Evolutionary conservation across 1,140 invertebrate species (phyloP).

Genomic region (Saxidomus purpurata): DNA sequence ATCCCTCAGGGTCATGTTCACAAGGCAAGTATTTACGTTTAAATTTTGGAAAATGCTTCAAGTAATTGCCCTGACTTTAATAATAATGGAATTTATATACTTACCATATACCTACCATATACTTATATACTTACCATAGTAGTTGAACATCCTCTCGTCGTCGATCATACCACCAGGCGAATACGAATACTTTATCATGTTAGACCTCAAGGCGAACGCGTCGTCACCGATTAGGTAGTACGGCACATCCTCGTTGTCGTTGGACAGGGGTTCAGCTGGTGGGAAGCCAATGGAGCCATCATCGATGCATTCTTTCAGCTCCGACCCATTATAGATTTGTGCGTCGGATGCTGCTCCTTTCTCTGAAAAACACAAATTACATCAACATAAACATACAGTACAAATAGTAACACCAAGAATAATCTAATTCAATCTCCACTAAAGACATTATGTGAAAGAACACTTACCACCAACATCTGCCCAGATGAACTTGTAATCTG

Average conservation of each 20-base stretch:
- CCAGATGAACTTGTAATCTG: conserved; percentile 66
- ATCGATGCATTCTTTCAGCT: conserved; percentile 67
- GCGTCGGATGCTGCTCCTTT: conserved; percentile 61
- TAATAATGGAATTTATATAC: conserved; percentile 35
- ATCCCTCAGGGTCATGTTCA: conserved; percentile 38
- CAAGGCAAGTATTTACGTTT: conserved; percentile 42
- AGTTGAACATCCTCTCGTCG: too few relatives aligned
- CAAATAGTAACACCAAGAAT: conserved; percentile 24
- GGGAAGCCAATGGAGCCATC: conserved; percentile 71
- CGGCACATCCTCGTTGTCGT: conserved; percentile 62
- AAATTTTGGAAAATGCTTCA: conserved; percentile 33
- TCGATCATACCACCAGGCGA: too few relatives aligned
- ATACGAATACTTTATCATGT: too few relatives aligned
- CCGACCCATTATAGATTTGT: conserved; percentile 68
- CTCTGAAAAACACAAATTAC: conserved; percentile 46
- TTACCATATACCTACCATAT: conserved; percentile 18
- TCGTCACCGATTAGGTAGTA: conserved; percentile 69
- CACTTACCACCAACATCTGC: conserved; percentile 67
- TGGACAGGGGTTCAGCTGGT: conserved; percentile 56
- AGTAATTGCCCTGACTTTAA: conserved; percentile 36
- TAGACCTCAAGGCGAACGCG: too few relatives aligned
- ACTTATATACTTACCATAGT: conserved; percentile 19
- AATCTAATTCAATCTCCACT: background rate
- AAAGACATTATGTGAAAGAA: conserved; percentile 52
- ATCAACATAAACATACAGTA: conserved; percentile 48